These are phyloP conservation scores for Notodonta ziczac DNA, from an alignment of 2,888 invertebrate species.

Conservation along the genomic window DNA sequence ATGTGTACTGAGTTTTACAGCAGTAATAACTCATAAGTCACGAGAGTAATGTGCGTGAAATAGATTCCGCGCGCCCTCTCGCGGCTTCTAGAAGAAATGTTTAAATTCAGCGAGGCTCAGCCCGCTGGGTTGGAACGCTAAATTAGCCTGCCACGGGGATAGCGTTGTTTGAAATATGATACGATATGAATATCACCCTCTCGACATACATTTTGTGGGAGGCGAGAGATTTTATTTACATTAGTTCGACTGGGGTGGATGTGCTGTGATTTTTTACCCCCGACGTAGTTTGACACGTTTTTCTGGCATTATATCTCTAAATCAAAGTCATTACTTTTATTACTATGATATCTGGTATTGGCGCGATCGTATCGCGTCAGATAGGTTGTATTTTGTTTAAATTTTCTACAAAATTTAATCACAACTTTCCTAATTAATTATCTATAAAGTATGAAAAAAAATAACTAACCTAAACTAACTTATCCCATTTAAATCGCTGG, in stretches of 20 bases:
- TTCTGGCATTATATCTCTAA: background rate
- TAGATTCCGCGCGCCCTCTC: constrained; percentile 70
- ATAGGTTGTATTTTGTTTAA: no score
- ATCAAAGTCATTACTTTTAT: no score
- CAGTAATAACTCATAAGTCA: constrained; percentile 77
- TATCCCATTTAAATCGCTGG: no score
- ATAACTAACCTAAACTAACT: background rate
- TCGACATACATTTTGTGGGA: background rate
- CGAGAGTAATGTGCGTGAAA: constrained; percentile 77
- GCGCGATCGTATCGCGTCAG: no score
- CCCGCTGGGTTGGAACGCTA: constrained; percentile 64
- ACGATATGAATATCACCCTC: constrained; percentile 46
- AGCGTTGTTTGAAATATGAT: constrained; percentile 67
- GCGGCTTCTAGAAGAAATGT: constrained; percentile 66
- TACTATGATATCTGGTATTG: no score
- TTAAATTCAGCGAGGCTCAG: constrained; percentile 59
- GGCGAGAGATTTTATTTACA: constrained; percentile 23
- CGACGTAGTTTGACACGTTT: background rate
- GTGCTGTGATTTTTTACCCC: background rate
- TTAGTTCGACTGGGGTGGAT: background rate
- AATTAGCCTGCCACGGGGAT: constrained; percentile 66
- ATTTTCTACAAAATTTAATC: no score
- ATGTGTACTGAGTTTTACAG: constrained; percentile 77
- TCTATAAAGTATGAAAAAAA: no score
- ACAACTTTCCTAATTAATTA: no score